Evolutionary conservation across 1,140 invertebrate species (phyloP).

Genomic region (Planococcus citri): DNA sequence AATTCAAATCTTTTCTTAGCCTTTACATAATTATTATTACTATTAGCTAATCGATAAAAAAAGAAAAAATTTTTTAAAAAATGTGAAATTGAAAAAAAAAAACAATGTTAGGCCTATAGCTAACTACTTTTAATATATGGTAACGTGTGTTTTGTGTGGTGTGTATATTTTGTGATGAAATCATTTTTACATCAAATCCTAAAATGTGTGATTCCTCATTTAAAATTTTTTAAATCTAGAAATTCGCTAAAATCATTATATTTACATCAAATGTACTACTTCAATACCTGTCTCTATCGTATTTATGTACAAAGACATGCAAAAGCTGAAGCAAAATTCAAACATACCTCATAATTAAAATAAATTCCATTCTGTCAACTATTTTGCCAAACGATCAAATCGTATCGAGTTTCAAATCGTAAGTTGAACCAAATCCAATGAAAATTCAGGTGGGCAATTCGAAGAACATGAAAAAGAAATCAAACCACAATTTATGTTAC

Average conservation of each 20-base stretch:
- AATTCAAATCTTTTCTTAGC: background rate
- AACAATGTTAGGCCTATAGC: background rate
- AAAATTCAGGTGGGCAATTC: too few species aligned
- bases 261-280: background rate
- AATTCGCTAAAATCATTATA: too few species aligned
- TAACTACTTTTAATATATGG: background rate
- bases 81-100: too few species aligned
- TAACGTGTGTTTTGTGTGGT: too few species aligned
- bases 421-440: background rate
- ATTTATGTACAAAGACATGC: background rate
- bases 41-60: background rate
- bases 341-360: background rate
- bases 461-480: background rate
- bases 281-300: too few species aligned
- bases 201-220: too few species aligned
- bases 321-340: background rate
- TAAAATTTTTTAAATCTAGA: too few species aligned
- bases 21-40: background rate
- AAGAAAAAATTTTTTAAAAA: too few species aligned
- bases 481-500: background rate
- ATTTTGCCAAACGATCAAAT: background rate
- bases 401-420: background rate
- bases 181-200: too few species aligned
- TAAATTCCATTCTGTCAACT: background rate
- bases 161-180: too few species aligned